Conservation (phyloP, 2,113 vertebrate species). For the Lycocorax pyrrhopterus region DNA sequence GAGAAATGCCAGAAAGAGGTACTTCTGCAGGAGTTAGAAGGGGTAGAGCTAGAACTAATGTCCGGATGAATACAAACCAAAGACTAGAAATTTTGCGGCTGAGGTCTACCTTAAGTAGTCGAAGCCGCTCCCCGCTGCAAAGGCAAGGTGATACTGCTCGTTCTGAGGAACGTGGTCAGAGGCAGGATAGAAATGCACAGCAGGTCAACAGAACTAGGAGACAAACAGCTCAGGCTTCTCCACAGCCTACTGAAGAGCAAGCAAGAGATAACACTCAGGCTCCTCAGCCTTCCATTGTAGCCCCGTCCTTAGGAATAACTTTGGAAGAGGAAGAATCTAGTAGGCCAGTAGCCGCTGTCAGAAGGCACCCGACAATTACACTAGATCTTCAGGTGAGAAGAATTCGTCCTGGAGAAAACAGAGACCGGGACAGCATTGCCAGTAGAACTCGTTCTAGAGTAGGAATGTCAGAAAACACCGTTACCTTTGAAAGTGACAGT, state of each 20-base stretch:
- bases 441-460: constrained; percentile 88
- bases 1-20: constrained; percentile 22
- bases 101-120: constrained; percentile 75
- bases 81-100: constrained; percentile 75
- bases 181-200: constrained; percentile 39
- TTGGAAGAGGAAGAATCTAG: constrained; percentile 76
- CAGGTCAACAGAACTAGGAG: constrained; percentile 46
- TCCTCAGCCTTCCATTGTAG: constrained; percentile 59
- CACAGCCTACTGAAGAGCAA: constrained; percentile 21
- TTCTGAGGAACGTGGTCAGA: neutral
- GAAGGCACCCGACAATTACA: constrained; percentile 88
- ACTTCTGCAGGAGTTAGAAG: constrained; percentile 68
- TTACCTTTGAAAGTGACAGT: constrained; percentile 89
- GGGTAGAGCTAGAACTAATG: constrained; percentile 82
- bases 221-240: constrained; percentile 19
- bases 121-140: constrained; percentile 86
- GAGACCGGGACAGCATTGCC: constrained; percentile 89
- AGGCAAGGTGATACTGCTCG: constrained; percentile 23
- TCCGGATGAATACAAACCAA: constrained; percentile 75
- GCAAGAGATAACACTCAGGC: neutral
- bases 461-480: constrained; percentile 84
- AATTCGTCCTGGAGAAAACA: constrained; percentile 88
- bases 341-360: constrained; percentile 68
- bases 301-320: constrained; percentile 70
- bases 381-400: constrained; percentile 91